Percentiles rank a stretch among this genome's conserved stretches.
These are phyloP conservation scores for Zapus hudsonius DNA, from an alignment of 2,113 vertebrate genomes.

Conservation along the genomic window DNA sequence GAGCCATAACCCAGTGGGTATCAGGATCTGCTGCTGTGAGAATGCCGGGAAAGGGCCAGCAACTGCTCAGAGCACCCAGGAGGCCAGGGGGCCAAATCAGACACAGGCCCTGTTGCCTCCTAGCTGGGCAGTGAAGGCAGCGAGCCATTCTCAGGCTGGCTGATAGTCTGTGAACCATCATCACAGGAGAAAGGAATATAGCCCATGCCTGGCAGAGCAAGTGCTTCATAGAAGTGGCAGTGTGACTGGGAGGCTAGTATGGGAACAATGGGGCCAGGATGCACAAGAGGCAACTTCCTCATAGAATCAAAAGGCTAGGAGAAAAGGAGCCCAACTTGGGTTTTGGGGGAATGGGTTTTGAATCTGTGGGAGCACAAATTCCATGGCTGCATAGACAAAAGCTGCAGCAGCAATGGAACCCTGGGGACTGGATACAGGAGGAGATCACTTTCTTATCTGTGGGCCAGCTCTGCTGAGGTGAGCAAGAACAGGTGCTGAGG, in stretches of 20 bases:
- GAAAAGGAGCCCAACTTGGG: neutral
- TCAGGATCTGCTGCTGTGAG: neutral
- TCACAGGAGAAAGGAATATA: neutral
- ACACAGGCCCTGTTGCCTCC: neutral
- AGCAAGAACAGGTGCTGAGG: neutral
- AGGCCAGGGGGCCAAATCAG: neutral
- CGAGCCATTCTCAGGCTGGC: neutral
- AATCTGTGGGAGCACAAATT: too few relatives aligned
- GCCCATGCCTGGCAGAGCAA: neutral
- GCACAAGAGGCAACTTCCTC: neutral
- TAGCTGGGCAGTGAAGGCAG: neutral
- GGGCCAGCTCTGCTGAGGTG: neutral
- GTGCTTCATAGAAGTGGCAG: neutral
- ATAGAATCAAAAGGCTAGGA: neutral
- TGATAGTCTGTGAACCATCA: neutral
- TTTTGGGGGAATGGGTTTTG: neutral
- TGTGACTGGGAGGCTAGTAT: neutral
- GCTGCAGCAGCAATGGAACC: neutral
- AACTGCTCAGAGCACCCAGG: neutral
- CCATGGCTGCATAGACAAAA: rapidly evolving
- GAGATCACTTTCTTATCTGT: neutral
- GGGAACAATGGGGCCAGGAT: neutral
- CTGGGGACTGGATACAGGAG: neutral
- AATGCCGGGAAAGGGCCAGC: neutral
- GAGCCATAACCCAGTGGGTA: neutral